phyloP scores from a whole-genome alignment of 2,888 invertebrate species.

The Lasioglossum lativentre region DNA sequence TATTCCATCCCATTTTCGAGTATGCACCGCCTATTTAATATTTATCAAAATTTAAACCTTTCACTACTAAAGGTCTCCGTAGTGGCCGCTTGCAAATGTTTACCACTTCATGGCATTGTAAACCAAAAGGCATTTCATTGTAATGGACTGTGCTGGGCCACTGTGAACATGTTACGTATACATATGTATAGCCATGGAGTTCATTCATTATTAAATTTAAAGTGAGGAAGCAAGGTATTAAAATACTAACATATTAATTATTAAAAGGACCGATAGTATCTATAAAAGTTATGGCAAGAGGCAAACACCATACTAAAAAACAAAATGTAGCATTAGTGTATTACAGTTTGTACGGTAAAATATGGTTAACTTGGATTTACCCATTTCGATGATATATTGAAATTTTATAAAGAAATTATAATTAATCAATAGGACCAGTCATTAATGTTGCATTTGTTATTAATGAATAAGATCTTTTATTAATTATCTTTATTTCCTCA shows the following conservation, averaged over 20 bases:
- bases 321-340: no score
- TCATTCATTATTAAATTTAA: not conserved
- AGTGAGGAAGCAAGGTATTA: not conserved
- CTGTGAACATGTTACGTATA: not conserved
- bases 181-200: not conserved
- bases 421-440: no score
- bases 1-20: conserved; percentile 6
- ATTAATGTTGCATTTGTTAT: no score
- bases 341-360: no score
- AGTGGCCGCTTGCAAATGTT: not conserved
- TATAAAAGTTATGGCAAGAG: no score
- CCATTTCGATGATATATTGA: no score
- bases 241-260: not conserved
- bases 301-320: no score
- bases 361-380: no score
- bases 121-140: no score
- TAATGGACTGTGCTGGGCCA: not conserved
- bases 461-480: no score
- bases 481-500: no score
- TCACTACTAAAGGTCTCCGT: not conserved
- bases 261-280: not conserved
- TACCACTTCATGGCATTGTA: not conserved
- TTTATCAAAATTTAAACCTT: not conserved
- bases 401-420: no score
- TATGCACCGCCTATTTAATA: not conserved